A percentile compares a stretch with the other conserved stretches of the same genome.
phyloP scores from a whole-genome alignment of 1,140 invertebrate genomes.

The Drosophila nigromelanica region DNA sequence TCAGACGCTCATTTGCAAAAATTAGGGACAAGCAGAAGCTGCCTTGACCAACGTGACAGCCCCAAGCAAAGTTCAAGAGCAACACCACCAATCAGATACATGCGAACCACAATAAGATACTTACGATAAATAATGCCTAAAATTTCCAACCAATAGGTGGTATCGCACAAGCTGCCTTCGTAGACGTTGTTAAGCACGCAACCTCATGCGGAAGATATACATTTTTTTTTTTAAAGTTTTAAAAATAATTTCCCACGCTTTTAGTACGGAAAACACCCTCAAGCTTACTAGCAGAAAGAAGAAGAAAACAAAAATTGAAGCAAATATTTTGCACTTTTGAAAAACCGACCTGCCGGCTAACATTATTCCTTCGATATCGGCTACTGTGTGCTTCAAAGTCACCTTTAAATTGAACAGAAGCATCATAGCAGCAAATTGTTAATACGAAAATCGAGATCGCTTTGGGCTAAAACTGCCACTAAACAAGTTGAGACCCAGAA shows the following conservation, averaged over 20 bases:
- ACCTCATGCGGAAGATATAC: slow-evolving; percentile 15
- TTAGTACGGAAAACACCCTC: slow-evolving; percentile 50
- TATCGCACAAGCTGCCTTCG: slow-evolving; percentile 39
- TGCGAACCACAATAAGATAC: slow-evolving; percentile 62
- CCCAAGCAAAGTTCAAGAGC: slow-evolving; percentile 51
- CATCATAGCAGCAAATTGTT: slow-evolving; percentile 54
- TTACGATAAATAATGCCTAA: slow-evolving; percentile 68
- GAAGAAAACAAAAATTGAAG: background rate
- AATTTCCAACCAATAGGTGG: slow-evolving; percentile 36
- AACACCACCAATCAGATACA: slow-evolving; percentile 55
- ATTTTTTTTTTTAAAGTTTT: slow-evolving; percentile 26
- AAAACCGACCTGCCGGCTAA: background rate
- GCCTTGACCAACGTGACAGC: slow-evolving; percentile 63
- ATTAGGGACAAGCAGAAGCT: slow-evolving; percentile 38
- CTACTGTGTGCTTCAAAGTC: slow-evolving; percentile 47
- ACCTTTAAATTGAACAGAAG: slow-evolving; percentile 56
- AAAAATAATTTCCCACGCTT: slow-evolving; percentile 68
- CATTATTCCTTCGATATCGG: slow-evolving; percentile 6
- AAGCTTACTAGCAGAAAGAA: slow-evolving; percentile 32
- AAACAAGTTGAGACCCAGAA: slow-evolving; percentile 15
- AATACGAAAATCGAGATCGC: slow-evolving; percentile 73
- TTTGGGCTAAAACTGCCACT: slow-evolving; percentile 37
- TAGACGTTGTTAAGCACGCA: slow-evolving; percentile 56
- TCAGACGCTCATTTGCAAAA: slow-evolving; percentile 31
- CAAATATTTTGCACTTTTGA: slow-evolving; percentile 23